Percentiles rank a stretch among this genome's conserved stretches.
phyloP scores from a whole-genome alignment of 2,113 vertebrate species.

The Bungarus multicinctus region DNA sequence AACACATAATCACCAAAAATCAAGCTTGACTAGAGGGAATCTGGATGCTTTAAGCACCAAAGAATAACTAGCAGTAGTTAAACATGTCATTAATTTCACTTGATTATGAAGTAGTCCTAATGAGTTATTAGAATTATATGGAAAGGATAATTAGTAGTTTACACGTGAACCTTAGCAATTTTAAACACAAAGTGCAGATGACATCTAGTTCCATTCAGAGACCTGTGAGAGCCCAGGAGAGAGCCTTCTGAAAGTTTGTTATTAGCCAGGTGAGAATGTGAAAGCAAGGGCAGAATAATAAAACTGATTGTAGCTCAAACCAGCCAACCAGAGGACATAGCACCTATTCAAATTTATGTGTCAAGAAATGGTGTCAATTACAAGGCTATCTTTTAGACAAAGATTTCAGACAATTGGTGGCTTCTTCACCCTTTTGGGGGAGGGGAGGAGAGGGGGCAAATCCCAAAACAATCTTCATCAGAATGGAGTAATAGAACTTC shows the following conservation, averaged over 20 bases:
- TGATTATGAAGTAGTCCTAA: not conserved
- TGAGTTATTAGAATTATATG: not conserved
- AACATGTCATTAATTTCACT: not conserved
- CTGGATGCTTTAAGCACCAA: not conserved
- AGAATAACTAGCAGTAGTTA: not conserved
- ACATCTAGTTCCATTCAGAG: not conserved
- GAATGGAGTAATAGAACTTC: not conserved
- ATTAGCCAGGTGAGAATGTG: not conserved
- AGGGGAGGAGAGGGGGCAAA: not conserved
- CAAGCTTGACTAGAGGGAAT: not conserved
- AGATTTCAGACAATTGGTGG: not conserved
- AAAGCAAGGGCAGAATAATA: not conserved
- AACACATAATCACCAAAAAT: not conserved
- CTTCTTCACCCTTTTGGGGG: not conserved
- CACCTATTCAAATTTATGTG: not conserved
- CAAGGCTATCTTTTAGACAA: not conserved
- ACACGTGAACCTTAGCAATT: not conserved
- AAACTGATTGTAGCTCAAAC: not conserved
- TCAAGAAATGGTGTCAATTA: not conserved
- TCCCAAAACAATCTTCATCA: not conserved
- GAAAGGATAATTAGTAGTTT: not conserved
- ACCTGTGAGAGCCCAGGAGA: not conserved
- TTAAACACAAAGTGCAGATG: conserved; percentile 6
- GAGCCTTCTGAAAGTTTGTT: not conserved
- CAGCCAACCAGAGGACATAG: not conserved